These are phyloP conservation scores for Didymodactylos carnosus DNA, from an alignment of 2,888 invertebrate genomes.

Conservation along the genomic window DNA sequence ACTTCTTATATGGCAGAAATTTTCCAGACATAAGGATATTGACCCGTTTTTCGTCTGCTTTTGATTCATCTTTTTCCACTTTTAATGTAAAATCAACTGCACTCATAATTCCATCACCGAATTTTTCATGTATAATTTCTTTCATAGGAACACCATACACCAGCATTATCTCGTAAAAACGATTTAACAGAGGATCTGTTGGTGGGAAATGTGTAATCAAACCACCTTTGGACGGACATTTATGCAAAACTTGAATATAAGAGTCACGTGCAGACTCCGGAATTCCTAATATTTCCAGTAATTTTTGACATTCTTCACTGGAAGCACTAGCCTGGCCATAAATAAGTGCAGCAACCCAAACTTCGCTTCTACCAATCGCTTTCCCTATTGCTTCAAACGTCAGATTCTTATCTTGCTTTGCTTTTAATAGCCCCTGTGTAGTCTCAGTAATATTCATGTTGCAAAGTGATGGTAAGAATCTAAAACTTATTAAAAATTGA, in stretches of 20 bases:
- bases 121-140: background rate
- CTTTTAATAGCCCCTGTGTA: background rate
- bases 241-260: too few relatives aligned
- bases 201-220: background rate
- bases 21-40: background rate
- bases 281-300: background rate
- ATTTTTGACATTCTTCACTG: background rate
- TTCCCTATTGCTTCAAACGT: background rate
- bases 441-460: background rate
- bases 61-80: background rate
- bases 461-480: too few relatives aligned
- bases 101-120: background rate
- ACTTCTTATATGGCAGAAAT: background rate
- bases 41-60: background rate
- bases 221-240: too few relatives aligned
- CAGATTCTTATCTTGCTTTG: background rate
- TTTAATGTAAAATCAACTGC: background rate
- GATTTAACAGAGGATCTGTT: background rate
- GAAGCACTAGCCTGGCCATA: background rate
- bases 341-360: background rate
- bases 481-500: too few relatives aligned
- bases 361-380: background rate
- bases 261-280: background rate
- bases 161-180: background rate
- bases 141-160: background rate